These are phyloP conservation scores for Psophia crepitans DNA, from an alignment of 2,113 vertebrate genomes.

Conservation along the genomic window DNA sequence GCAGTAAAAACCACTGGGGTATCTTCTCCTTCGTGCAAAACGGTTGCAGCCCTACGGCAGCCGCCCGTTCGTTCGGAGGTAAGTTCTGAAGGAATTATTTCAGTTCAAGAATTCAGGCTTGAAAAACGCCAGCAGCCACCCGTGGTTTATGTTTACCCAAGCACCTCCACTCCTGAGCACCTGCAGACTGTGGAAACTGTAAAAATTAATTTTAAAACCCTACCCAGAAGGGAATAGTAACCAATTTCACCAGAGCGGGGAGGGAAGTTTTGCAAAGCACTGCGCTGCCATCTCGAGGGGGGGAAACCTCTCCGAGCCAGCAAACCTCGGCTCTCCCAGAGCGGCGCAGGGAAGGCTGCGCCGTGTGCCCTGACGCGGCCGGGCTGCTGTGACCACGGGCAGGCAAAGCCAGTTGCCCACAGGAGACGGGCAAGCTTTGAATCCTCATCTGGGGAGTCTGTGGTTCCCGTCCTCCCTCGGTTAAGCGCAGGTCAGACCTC, in stretches of 20 bases:
- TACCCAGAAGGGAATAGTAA: not conserved
- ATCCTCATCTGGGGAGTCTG: not conserved
- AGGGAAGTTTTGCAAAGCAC: not conserved
- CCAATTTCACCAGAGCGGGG: not conserved
- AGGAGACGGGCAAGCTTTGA: not conserved
- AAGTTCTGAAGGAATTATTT: not conserved
- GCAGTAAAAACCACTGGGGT: not conserved
- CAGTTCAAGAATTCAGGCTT: not conserved
- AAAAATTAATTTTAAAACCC: not conserved
- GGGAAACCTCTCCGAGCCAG: not conserved
- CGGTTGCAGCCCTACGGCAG: not conserved
- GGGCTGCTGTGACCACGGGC: not conserved
- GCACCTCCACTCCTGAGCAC: not conserved
- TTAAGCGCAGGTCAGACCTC: not conserved
- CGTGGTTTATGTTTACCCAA: not conserved
- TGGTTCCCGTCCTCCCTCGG: not conserved
- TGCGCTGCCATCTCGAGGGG: accelerated
- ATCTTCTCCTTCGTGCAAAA: not conserved
- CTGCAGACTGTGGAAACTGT: not conserved
- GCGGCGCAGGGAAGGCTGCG: not conserved
- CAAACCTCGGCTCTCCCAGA: not conserved
- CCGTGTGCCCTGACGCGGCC: accelerated
- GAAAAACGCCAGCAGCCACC: not conserved
- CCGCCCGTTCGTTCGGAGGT: not conserved
- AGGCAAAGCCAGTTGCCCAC: not conserved